These are phyloP conservation scores for Leptinotarsa tumamoca DNA, from an alignment of 2,888 invertebrate genomes.

Conservation along the genomic window DNA sequence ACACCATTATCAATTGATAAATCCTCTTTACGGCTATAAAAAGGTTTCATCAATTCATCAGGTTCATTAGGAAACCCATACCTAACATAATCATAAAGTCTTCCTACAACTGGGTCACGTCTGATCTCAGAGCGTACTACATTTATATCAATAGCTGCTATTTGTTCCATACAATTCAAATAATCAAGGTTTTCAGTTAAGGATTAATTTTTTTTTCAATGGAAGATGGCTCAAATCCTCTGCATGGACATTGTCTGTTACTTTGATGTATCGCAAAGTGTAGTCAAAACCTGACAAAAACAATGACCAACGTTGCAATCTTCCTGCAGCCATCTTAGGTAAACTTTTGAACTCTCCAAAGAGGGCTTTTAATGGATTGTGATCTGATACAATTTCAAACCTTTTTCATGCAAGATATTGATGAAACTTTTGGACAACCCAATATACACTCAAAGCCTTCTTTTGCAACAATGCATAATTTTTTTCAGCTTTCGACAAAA, in stretches of 20 bases:
- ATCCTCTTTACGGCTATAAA: too few species aligned
- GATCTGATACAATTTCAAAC: constrained; percentile 55
- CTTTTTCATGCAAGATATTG: constrained; percentile 56
- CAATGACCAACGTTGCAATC: background rate
- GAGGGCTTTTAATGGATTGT: constrained; percentile 55
- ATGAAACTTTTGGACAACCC: constrained; percentile 51
- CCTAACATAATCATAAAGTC: constrained; percentile 14
- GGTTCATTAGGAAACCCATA: constrained; percentile 1
- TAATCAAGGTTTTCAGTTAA: background rate
- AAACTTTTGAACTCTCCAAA: constrained; percentile 52
- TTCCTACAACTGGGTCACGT: constrained; percentile 1
- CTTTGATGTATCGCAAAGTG: constrained; percentile 15
- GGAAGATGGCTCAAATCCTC: constrained; percentile 18
- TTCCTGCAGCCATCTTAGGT: constrained; percentile 54
- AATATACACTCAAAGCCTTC: constrained; percentile 42
- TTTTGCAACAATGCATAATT: constrained; percentile 41
- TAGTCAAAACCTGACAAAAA: background rate
- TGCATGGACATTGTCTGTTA: constrained; percentile 20
- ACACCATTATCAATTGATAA: too few species aligned
- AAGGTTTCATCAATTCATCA: too few species aligned
- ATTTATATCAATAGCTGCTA: background rate
- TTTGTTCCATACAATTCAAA: constrained; percentile 15
- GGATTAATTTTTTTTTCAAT: constrained; percentile 12
- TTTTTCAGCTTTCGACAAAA: constrained; percentile 34
- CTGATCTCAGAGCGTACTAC: constrained; percentile 4